These are phyloP conservation scores for Metridium senile DNA, from an alignment of 92 coral and sea anemone genomes.

Conservation along the genomic window DNA sequence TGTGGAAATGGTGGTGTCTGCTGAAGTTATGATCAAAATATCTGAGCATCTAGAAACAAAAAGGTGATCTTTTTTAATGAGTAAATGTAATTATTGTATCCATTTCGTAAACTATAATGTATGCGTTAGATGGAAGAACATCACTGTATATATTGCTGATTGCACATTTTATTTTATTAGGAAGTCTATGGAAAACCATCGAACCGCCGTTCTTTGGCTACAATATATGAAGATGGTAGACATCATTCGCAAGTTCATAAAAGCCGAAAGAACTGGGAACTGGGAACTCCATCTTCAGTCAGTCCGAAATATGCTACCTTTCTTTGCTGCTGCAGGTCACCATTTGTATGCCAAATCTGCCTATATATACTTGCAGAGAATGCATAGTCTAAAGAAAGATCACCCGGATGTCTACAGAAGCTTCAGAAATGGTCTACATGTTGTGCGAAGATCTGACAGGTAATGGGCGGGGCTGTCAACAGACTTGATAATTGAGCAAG, in stretches of 20 bases:
- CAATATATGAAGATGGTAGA: slow-evolving; percentile 53
- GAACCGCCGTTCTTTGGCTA: slow-evolving; percentile 45
- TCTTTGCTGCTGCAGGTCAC: slow-evolving; percentile 57
- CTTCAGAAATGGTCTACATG: slow-evolving; percentile 43
- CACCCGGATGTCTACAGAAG: slow-evolving; percentile 10
- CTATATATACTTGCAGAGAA: background rate
- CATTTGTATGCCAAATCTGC: background rate
- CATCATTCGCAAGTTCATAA: slow-evolving; percentile 13
- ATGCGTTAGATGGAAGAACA: background rate
- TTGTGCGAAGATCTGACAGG: slow-evolving; percentile 44
- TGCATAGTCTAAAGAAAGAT: background rate
- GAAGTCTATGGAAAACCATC: background rate
- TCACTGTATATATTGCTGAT: background rate
- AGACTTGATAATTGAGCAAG: slow-evolving; percentile 61
- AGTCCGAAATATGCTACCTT: slow-evolving; percentile 44
- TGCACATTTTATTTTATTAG: no score
- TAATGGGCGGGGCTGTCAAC: slow-evolving; percentile 61
- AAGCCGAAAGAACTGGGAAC: background rate
- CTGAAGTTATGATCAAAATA: no score
- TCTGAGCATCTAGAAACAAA: no score
- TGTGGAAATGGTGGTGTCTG: no score
- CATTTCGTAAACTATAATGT: no score
- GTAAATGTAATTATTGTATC: no score
- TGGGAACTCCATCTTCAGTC: slow-evolving; percentile 19
- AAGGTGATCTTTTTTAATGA: no score